Percentiles rank a stretch among this genome's conserved stretches.
These are phyloP conservation scores for Ceryle rudis DNA, from an alignment of 2,797 vertebrate genomes.

Conservation along the genomic window DNA sequence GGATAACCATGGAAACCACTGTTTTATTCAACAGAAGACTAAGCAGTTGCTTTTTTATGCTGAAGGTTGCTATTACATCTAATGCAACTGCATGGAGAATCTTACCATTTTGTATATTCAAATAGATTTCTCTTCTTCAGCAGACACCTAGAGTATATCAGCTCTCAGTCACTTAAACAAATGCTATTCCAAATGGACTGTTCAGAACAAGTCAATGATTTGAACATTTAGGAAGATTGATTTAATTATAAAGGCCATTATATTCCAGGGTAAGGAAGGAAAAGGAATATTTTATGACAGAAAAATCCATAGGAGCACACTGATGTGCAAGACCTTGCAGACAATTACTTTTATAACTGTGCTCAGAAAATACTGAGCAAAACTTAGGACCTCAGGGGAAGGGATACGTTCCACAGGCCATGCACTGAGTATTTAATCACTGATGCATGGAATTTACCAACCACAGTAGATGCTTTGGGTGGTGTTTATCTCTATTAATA, in stretches of 20 bases:
- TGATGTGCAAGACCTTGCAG: neutral
- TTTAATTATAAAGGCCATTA: constrained; percentile 48
- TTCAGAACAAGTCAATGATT: constrained; percentile 24
- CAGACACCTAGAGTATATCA: neutral
- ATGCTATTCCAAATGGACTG: neutral
- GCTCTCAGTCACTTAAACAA: constrained; percentile 22
- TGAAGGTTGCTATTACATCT: neutral
- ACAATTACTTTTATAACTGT: neutral
- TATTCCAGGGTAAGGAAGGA: neutral
- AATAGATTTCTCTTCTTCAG: neutral
- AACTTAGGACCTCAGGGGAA: neutral
- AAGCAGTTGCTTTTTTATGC: neutral
- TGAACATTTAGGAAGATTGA: constrained; percentile 35
- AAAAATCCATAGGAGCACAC: constrained; percentile 33
- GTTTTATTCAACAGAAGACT: neutral
- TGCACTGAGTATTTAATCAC: neutral
- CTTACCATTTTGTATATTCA: neutral
- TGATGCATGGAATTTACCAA: neutral
- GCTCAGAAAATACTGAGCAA: neutral
- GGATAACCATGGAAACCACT: constrained; percentile 5
- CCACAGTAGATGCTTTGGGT: neutral
- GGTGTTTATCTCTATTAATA: neutral
- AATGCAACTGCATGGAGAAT: neutral
- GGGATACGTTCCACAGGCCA: neutral
- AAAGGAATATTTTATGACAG: constrained; percentile 11